Conservation (phyloP, 2,113 vertebrate genomes). For the Damaliscus lunatus region DNA sequence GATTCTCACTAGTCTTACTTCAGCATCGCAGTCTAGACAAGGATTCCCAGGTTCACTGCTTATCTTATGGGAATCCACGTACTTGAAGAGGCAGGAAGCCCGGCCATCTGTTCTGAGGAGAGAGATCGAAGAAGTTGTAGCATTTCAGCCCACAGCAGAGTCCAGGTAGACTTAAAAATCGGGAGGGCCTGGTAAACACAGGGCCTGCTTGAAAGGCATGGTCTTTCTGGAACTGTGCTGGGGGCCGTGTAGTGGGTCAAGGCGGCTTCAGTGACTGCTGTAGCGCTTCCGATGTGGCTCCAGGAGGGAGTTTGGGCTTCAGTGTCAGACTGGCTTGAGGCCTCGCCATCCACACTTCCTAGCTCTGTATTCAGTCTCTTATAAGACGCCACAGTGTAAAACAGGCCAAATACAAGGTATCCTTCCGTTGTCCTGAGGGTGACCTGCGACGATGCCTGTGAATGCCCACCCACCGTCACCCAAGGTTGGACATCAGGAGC, state of each 20-base stretch:
- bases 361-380: neutral
- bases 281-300: neutral
- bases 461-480: accelerated
- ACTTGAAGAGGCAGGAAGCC: neutral
- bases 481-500: no score
- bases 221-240: neutral
- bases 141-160: neutral
- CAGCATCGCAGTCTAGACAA: neutral
- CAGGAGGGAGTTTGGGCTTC: neutral
- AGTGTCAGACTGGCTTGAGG: neutral
- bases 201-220: neutral
- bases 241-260: neutral
- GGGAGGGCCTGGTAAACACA: neutral
- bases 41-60: neutral
- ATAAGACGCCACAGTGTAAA: neutral
- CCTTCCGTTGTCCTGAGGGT: neutral
- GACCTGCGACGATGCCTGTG: neutral
- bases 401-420: neutral
- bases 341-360: neutral
- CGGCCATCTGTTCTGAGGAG: neutral
- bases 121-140: neutral
- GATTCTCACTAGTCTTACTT: neutral
- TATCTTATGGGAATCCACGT: neutral
- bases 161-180: neutral
- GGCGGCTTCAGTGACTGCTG: neutral